Conservation (phyloP, 2,113 vertebrate species). For the Dicentrarchus labrax region DNA sequence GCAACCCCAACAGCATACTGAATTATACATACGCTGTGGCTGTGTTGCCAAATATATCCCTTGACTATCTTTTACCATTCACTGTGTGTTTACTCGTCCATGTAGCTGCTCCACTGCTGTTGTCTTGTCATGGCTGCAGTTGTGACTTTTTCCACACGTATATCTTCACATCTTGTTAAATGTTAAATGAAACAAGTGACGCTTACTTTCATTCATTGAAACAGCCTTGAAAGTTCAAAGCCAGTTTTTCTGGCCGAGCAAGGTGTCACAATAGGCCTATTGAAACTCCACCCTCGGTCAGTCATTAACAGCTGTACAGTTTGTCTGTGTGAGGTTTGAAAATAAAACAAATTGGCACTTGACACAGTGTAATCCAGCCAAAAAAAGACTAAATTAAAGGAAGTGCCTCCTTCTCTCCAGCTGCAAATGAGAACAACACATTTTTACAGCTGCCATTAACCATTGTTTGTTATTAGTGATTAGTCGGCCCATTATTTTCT, state of each 20-base stretch:
- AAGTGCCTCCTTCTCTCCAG: background rate
- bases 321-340: background rate
- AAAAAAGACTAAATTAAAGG: background rate
- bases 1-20: background rate
- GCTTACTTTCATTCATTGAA: background rate
- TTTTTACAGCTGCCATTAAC: background rate
- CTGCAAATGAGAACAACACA: background rate
- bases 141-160: background rate
- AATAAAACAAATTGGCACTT: background rate
- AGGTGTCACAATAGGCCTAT: slow-evolving; percentile 8
- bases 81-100: background rate
- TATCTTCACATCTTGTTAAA: background rate
- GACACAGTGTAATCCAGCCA: background rate
- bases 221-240: background rate
- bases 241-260: slow-evolving; percentile 59
- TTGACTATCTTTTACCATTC: background rate
- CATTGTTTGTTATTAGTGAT: background rate
- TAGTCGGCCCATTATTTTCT: too few relatives aligned
- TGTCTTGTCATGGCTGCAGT: background rate
- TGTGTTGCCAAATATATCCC: background rate
- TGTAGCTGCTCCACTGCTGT: background rate
- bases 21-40: background rate
- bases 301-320: background rate
- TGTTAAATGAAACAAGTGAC: background rate
- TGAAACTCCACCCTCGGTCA: background rate